phyloP scores from a whole-genome alignment of 2,113 vertebrate species.

The Acanthisitta chloris region DNA sequence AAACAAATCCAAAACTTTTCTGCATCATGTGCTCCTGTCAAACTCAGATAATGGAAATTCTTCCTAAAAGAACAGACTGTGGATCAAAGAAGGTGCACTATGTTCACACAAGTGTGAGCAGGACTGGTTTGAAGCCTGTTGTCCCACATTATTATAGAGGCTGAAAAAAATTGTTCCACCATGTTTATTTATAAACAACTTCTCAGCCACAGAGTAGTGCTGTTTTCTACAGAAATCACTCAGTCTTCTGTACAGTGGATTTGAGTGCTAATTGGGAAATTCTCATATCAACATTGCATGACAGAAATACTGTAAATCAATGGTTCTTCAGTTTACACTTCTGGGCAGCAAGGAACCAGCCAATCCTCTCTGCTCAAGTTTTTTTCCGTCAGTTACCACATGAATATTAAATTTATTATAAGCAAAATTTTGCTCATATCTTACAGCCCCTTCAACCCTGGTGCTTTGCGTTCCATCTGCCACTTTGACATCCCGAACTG shows the following conservation, averaged over 20 bases:
- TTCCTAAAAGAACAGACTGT: background rate
- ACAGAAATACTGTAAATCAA: background rate
- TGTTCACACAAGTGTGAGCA: background rate
- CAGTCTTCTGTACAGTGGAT: no score
- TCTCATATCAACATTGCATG: background rate
- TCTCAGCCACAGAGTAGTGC: background rate
- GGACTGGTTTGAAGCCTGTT: background rate
- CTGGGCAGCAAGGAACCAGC: background rate
- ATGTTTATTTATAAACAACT: background rate
- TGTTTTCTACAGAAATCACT: background rate
- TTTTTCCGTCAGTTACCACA: background rate
- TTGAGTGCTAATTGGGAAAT: background rate
- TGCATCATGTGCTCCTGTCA: background rate
- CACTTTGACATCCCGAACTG: background rate
- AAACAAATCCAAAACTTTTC: background rate
- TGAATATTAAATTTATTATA: background rate
- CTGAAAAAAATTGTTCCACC: background rate
- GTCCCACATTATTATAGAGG: background rate
- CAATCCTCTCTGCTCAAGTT: background rate
- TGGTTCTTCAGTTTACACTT: background rate
- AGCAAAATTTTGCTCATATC: background rate
- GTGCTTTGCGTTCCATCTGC: background rate
- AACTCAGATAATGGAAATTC: background rate
- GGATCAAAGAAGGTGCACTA: background rate
- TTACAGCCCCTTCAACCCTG: background rate